Evolutionary conservation across 92 coral and sea anemone genomes (phyloP).

Genomic region (Phenganax subtilis): DNA sequence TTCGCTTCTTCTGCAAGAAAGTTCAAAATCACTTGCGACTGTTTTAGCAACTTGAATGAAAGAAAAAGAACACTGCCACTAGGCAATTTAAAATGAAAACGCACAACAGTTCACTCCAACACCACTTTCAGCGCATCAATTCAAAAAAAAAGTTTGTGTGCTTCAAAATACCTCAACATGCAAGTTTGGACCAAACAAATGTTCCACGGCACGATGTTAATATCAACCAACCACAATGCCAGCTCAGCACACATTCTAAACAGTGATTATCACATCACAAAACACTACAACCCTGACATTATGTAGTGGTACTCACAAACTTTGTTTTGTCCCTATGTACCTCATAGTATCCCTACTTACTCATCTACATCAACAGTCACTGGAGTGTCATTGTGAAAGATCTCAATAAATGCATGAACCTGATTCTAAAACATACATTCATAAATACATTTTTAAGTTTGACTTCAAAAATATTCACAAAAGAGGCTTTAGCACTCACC

Average conservation of each 20-base stretch:
- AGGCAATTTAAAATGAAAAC: no score
- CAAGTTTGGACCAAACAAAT: conserved; percentile 97
- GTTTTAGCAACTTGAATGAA: conserved; percentile 69
- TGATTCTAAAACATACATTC: conserved; percentile 63
- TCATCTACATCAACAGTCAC: conserved; percentile 67
- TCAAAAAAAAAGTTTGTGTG: not conserved
- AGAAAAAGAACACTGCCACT: not conserved
- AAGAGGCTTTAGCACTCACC: conserved; percentile 47
- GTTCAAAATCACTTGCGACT: conserved; percentile 89
- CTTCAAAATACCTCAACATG: conserved; percentile 80
- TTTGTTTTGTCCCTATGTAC: no score
- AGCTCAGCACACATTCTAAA: conserved; percentile 77
- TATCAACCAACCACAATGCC: conserved; percentile 90
- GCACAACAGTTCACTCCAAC: no score
- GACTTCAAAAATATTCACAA: not conserved
- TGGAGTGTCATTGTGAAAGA: conserved; percentile 74
- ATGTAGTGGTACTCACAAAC: not conserved
- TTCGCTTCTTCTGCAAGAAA: conserved; percentile 83
- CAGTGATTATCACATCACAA: not conserved
- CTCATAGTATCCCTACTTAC: conserved; percentile 26
- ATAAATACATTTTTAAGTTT: not conserved
- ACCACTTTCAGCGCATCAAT: not conserved
- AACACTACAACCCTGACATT: not conserved
- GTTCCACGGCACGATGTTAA: conserved; percentile 90
- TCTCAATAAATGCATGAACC: conserved; percentile 95